Conservation (phyloP, 2,888 invertebrate genomes). For the Halictus quadricinctus region DNA sequence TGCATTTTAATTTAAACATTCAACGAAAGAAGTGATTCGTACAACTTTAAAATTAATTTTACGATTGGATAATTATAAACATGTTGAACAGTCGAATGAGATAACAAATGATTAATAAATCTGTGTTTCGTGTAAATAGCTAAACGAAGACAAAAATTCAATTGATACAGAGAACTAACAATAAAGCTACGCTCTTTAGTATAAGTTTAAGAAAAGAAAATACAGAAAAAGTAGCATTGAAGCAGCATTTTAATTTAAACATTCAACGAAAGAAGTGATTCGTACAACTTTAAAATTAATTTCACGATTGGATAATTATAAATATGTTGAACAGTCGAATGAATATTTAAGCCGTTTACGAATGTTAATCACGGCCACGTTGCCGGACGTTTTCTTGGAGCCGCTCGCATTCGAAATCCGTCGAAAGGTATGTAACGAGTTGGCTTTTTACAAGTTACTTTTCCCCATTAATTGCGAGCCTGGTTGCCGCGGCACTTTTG, state of each 20-base stretch:
- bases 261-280: neutral
- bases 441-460: neutral
- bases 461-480: slow-evolving; percentile 2
- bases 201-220: too few relatives aligned
- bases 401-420: neutral
- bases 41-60: neutral
- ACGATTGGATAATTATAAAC: neutral
- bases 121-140: too few relatives aligned
- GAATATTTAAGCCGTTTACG: neutral
- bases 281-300: neutral
- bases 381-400: neutral
- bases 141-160: neutral
- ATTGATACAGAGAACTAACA: neutral
- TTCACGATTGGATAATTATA: neutral
- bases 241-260: too few relatives aligned
- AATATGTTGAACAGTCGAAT: neutral
- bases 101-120: neutral
- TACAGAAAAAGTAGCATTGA: too few relatives aligned
- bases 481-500: neutral
- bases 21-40: neutral
- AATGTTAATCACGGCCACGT: neutral
- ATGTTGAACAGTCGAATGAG: neutral
- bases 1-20: too few relatives aligned
- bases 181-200: neutral
- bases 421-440: slow-evolving; percentile 4